Evolutionary conservation across 2,888 invertebrate genomes (phyloP).

Genomic region (Auanema freiburgensis): DNA sequence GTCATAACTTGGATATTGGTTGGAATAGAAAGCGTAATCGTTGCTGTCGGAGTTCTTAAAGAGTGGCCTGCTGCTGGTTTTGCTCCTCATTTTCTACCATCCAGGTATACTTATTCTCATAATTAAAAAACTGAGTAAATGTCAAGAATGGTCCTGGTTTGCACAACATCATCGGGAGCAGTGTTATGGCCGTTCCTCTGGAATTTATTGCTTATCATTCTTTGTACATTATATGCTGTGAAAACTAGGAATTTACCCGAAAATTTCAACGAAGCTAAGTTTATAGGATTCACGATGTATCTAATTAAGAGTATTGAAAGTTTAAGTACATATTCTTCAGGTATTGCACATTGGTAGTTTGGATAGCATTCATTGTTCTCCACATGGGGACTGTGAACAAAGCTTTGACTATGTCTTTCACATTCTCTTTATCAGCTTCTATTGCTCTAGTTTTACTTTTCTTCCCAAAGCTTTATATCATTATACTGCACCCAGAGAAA

Average conservation of each 20-base stretch:
- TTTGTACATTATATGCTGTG: conserved; percentile 93
- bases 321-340: conserved; percentile 28
- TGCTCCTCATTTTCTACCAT: conserved; percentile 34
- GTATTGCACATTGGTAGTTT: conserved; percentile 68
- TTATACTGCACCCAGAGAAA: conserved; percentile 76
- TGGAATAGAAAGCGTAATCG: conserved; percentile 81
- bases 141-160: conserved; percentile 69
- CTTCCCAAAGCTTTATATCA: conserved; percentile 79
- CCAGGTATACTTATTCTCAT: conserved; percentile 7
- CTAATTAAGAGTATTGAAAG: conserved; percentile 68
- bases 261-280: conserved; percentile 84
- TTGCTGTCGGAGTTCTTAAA: conserved; percentile 71
- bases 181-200: conserved; percentile 83
- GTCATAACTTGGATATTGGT: conserved; percentile 83
- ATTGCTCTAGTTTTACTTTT: conserved; percentile 74
- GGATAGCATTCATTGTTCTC: conserved; percentile 94
- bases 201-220: conserved; percentile 75
- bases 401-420: conserved; percentile 72
- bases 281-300: conserved; percentile 90
- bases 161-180: conserved; percentile 67
- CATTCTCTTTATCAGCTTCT: conserved; percentile 62
- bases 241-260: conserved; percentile 95
- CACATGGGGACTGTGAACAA: conserved; percentile 81
- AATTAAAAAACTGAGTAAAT: not conserved
- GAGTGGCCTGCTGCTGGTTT: conserved; percentile 68